A percentile compares a stretch with the other conserved stretches of the same genome.
Evolutionary conservation across 2,888 invertebrate genomes (phyloP).

Genomic region (Cantharis lateralis): DNA sequence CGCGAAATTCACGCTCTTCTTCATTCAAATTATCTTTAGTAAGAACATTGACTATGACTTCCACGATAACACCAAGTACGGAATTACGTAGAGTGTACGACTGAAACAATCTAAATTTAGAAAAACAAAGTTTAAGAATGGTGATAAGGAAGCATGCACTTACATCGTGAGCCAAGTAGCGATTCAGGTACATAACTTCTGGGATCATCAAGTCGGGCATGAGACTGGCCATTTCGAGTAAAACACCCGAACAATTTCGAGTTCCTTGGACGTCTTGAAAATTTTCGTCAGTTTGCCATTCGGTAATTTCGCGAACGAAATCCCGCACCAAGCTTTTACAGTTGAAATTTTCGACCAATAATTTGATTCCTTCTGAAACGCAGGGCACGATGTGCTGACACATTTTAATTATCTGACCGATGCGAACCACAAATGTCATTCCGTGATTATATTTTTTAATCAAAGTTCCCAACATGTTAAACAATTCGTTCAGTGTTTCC

Average conservation of each 20-base stretch:
- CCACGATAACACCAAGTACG: conserved; percentile 81
- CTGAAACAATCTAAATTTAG: no score
- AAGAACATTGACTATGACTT: conserved; percentile 73
- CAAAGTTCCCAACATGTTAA: conserved; percentile 79
- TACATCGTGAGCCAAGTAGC: conserved; percentile 50
- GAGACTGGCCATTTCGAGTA: conserved; percentile 48
- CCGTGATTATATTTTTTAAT: conserved; percentile 86
- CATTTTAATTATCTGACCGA: conserved; percentile 75
- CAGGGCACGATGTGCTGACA: conserved; percentile 73
- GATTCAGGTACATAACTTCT: conserved; percentile 49
- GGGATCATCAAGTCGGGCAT: conserved; percentile 53
- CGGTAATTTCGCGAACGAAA: conserved; percentile 74
- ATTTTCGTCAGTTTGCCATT: conserved; percentile 65
- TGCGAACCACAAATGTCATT: conserved; percentile 73
- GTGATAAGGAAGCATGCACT: conserved; percentile 30
- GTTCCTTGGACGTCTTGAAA: conserved; percentile 55
- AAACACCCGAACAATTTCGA: conserved; percentile 44
- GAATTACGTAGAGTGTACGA: conserved; percentile 77
- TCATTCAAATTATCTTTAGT: conserved; percentile 73
- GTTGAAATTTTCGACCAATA: conserved; percentile 69
- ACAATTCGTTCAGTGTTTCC: conserved; percentile 69
- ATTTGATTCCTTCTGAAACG: conserved; percentile 71
- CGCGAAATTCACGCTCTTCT: conserved; percentile 67
- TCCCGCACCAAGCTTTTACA: conserved; percentile 73
- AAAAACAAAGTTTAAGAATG: no score